Evolutionary conservation across 1,140 invertebrate genomes (phyloP), one percentile per base, ranked within the genome.

Genomic region (Zaprionus taronus): DNA sequence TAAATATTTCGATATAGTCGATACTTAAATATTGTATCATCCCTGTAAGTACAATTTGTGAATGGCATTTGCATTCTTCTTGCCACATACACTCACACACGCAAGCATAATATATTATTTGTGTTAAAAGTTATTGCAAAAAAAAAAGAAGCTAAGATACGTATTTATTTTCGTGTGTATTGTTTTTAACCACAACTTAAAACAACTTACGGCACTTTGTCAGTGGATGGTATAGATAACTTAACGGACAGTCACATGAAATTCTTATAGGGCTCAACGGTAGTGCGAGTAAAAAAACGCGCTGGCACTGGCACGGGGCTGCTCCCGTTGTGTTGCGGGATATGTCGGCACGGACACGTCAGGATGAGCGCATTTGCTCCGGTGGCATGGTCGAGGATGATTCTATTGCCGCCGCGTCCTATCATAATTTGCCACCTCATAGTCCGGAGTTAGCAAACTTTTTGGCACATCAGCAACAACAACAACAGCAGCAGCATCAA

Each of bases 271-370:
- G 58, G 69, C 63, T 72, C 62, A 60, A 56, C 67, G 74, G 38
- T 38, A 75, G 75, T 67, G 77, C 70, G 61, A 58, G 64, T 63
- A 79, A 79, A 78, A 64, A 57, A 69, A 61, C 55, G 66, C 67
- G 72, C 58, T 72, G 66, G 60, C 70, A 57, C 75, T 65, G 36
- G 66, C 66, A 69, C 31, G 58, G 65, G 51, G 60, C 44, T 63
- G 70, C 53, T 64, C 72, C 41, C 71, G 72, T 66, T 31, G 57
- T 57, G 38, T 67, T 51, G 62, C 51, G 64, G 80, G 79, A 79
- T 58, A 87, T 87, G 84, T 71, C 75, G 72, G 71, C 84, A 57
- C 85, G 75, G 72, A 79, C 81, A 69, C 84, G 75, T 79, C 84
- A 84, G 78, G 84, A 87, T 75, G 84, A 85, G 69, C 79, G 79